A percentile compares a stretch with the other conserved stretches of the same genome.
These are phyloP conservation scores for Falco cherrug DNA, from an alignment of 2,797 vertebrate genomes.

Conservation along the genomic window DNA sequence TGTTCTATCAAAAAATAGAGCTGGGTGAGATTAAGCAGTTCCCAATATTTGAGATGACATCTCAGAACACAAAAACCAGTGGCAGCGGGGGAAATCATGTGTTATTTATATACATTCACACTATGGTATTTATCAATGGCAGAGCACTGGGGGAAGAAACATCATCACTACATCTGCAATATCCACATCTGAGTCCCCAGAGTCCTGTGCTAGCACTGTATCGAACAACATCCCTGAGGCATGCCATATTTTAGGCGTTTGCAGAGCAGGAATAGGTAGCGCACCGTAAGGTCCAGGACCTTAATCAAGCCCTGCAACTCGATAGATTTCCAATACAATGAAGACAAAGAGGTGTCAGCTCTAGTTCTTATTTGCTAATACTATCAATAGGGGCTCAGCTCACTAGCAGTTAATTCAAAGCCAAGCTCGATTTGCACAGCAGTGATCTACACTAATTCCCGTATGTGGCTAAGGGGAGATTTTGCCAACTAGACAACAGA, in stretches of 20 bases:
- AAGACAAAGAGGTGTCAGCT: conserved; percentile 57
- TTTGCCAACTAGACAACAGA: conserved; percentile 52
- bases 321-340: not conserved
- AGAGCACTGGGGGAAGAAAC: not conserved
- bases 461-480: conserved; percentile 35
- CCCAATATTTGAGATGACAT: not conserved
- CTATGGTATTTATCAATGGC: not conserved
- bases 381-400: conserved; percentile 48
- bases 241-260: not conserved
- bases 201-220: not conserved
- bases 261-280: not conserved
- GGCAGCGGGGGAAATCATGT: not conserved
- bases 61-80: not conserved
- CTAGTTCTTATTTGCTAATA: conserved; percentile 28
- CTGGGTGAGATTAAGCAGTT: not conserved
- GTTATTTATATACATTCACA: not conserved
- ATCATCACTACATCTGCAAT: not conserved
- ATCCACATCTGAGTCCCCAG: not conserved
- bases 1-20: not conserved
- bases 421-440: conserved; percentile 56
- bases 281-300: not conserved
- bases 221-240: not conserved
- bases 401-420: conserved; percentile 65
- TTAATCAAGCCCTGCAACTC: conserved; percentile 27
- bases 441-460: conserved; percentile 54